These are phyloP conservation scores for Nephrotoma flavescens DNA, from an alignment of 2,888 invertebrate genomes.

Conservation along the genomic window DNA sequence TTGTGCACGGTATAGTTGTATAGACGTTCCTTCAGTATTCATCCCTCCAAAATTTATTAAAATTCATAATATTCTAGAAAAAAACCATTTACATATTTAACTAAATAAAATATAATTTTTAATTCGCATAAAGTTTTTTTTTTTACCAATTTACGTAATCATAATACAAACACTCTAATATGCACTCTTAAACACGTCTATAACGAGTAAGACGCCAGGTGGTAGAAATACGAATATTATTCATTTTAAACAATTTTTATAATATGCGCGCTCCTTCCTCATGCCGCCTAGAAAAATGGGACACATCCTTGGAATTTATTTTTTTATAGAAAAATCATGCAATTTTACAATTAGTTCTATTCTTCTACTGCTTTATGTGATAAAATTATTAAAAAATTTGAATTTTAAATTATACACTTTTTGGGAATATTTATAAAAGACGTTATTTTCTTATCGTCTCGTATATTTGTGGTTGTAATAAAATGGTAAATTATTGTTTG, in stretches of 20 bases:
- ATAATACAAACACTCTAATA: background rate
- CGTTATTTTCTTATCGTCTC: background rate
- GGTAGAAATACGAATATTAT: background rate
- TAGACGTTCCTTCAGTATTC: background rate
- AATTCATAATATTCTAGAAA: background rate
- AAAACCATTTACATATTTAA: background rate
- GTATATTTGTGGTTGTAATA: background rate
- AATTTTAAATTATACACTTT: background rate
- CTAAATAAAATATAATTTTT: background rate
- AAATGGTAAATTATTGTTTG: background rate
- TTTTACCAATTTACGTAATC: background rate
- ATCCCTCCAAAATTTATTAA: background rate
- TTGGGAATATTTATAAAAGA: background rate
- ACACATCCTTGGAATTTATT: background rate
- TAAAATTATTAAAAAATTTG: background rate
- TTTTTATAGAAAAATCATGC: background rate
- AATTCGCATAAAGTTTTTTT: background rate
- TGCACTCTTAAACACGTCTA: constrained; percentile 2
- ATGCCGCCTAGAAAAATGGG: background rate
- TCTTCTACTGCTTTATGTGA: background rate
- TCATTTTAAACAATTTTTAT: background rate
- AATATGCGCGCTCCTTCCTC: background rate
- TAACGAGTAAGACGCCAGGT: background rate
- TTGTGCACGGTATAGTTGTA: background rate
- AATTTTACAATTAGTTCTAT: background rate